Evolutionary conservation across 2,113 vertebrate genomes (phyloP), one percentile per base, ranked within the genome.

Genomic region (Limnothrissa miodon): DNA sequence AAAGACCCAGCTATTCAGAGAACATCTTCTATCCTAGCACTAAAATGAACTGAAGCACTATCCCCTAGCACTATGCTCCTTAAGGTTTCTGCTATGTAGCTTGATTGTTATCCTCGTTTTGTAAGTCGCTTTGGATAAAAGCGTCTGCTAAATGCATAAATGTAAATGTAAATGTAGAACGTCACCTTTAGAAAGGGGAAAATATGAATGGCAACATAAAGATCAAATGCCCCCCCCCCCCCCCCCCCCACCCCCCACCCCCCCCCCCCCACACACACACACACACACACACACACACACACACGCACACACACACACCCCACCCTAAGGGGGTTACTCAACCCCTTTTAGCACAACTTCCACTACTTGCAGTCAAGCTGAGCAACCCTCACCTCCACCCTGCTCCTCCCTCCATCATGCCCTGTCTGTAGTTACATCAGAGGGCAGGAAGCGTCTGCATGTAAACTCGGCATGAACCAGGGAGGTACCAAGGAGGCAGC

Each of bases 281-380:
- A 81, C 46, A 53, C 25, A 83, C 45, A 51, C 29, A 79, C 78
- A 70, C 81, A 51, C 46, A 79, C 82, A 39, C 59, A 39, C 44
- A 45, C 45, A 78, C 33, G 45, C 45, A 84, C 87, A 81, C 3
- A 83, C 21, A 45, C 1, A 19, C 13, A 39, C 39, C n/a, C 25
- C 59, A 8, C 9, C 59, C 25, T 29, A n/a, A 23, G 5, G 51
- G 21, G 5, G 19, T 56, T 6, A 56, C 51, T 19, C 4, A 19
- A 56, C 51, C 51, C 19, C 4, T 19, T 23, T 19, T 6, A 23
- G 51, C 51, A 23, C 1, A 56, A 21, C 51, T 23, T 6, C 51
- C 5, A 56, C 19, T 21, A 19, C 48, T 4, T 4, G 15, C 78
- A 46, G 39, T 8, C 62, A 80, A 23, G 6, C 25, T n/a, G n/a